These are phyloP conservation scores for Caracal caracal DNA, from an alignment of 2,113 vertebrate genomes.

Conservation along the genomic window DNA sequence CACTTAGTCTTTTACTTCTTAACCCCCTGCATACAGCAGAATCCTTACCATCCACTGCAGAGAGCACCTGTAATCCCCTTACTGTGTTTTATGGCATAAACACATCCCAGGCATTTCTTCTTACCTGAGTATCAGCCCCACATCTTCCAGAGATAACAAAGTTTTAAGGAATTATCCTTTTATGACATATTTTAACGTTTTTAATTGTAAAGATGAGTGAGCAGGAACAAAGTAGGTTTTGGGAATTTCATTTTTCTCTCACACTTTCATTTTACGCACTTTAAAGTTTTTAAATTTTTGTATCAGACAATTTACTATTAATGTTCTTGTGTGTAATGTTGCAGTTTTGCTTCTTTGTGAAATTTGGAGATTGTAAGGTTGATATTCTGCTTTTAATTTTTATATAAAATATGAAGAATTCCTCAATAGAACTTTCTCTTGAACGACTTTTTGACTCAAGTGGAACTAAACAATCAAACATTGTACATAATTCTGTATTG, in stretches of 20 bases:
- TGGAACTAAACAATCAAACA: background rate
- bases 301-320: background rate
- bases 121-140: background rate
- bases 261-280: background rate
- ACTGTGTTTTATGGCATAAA: background rate
- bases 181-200: background rate
- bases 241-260: background rate
- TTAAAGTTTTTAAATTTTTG: background rate
- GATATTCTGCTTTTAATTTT: conserved; percentile 30
- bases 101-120: background rate
- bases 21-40: background rate
- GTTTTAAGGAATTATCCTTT: background rate
- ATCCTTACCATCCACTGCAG: background rate
- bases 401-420: background rate
- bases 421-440: background rate
- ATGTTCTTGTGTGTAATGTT: background rate
- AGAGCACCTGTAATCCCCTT: background rate
- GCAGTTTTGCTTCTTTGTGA: background rate
- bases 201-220: background rate
- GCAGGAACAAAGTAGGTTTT: background rate
- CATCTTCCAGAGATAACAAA: background rate
- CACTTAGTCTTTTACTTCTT: background rate
- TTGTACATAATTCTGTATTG: conserved; percentile 11
- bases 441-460: background rate
- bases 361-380: background rate